Evolutionary conservation across 2,113 vertebrate genomes (phyloP), one percentile per base, ranked within the genome.

Genomic region (Sigmodon hispidus): DNA sequence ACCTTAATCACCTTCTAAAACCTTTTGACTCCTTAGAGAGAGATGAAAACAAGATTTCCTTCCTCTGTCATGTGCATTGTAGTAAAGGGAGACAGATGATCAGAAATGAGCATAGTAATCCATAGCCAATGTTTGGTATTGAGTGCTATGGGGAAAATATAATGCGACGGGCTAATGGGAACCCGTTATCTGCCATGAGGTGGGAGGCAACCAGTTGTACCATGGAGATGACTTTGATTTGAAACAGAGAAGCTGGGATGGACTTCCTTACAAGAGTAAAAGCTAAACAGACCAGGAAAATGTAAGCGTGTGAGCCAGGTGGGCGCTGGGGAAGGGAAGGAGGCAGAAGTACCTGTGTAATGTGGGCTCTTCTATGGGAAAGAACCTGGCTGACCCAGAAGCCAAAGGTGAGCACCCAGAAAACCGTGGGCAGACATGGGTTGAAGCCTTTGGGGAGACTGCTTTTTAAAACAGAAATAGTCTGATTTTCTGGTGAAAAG

Each of bases 391-490:
- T 52, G 67, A 3, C 75, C 43, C 80, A 15, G 45, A 83, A 21
- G 93, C 36, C 55, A 61, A 79, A 77, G 12, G 59, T 11, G 90
- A 83, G 48, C 70, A 92, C 40, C n/a, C 45, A 76, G 48, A 81
- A 52, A 11, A 86, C 29, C 2, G 40, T 45, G 7, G 13, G 22
- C 59, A 95, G 26, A 43, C 17, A 5, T 55, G 13, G 76, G 13
- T 6, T 45, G 48, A 83, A 50, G 70, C 7, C n/a, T 81, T 59
- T 50, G 26, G 40, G 79, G 87, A 85, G 13, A 67, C 36, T 26
- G 57, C 50, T 29, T 91, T 95, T 89, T 80, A 72, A 95, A 63
- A 94, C 1, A 72, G 87, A 93, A 92, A 94, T 85, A 65, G 4
- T 95, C 75, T 34, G 57, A 70, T 84, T 93, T 76, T 90, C 31